phyloP scores from a whole-genome alignment of 2,797 vertebrate genomes.

The Eulemur coronatus region DNA sequence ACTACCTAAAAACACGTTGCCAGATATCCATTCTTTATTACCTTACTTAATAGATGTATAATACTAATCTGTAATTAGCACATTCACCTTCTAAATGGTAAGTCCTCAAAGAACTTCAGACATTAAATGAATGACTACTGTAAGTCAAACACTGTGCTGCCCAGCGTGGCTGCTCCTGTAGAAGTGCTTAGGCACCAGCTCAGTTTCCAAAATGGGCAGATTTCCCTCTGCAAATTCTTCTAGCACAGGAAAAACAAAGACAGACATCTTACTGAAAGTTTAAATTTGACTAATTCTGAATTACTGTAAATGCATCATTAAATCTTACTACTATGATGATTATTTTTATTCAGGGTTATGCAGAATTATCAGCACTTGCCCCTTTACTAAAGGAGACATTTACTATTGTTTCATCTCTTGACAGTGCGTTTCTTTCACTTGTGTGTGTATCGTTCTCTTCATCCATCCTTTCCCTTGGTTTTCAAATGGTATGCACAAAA shows the following conservation, averaged over 20 bases:
- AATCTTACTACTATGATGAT: not conserved
- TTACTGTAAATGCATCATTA: not conserved
- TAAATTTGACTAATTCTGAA: conserved; percentile 5
- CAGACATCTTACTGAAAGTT: not conserved
- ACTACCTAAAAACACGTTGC: not conserved
- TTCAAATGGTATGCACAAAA: conserved; percentile 44
- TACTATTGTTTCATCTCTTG: not conserved
- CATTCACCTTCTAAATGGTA: not conserved
- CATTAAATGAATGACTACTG: not conserved
- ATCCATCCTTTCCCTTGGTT: not conserved
- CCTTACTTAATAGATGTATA: not conserved
- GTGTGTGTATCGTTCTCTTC: not conserved
- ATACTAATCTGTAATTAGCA: not conserved
- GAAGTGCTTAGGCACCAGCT: not conserved
- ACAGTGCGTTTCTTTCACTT: not conserved
- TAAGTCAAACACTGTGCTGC: not conserved
- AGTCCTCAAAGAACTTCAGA: not conserved
- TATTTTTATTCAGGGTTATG: not conserved
- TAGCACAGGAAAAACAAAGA: not conserved
- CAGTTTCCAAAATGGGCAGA: not conserved
- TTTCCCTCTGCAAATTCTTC: not conserved
- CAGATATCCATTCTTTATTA: not conserved
- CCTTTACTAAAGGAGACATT: not conserved
- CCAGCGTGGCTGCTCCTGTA: not conserved
- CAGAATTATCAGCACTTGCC: not conserved